These are phyloP conservation scores for Sarcophaga variegata DNA, from an alignment of 2,888 invertebrate genomes.

Conservation along the genomic window DNA sequence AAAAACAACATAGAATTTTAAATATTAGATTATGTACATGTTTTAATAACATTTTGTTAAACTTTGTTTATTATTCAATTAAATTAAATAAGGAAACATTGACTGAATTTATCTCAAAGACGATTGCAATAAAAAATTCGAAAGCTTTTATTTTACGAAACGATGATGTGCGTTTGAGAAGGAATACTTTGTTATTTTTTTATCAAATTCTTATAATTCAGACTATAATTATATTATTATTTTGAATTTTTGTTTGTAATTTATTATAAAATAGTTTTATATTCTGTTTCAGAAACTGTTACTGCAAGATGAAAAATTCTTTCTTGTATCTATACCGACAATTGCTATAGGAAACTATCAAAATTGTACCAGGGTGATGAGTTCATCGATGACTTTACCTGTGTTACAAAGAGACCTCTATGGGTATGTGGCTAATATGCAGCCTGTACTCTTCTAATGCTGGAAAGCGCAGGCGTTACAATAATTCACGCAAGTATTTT, in stretches of 20 bases:
- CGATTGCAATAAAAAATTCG: no score
- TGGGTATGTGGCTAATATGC: slow-evolving; percentile 15
- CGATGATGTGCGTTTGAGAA: slow-evolving; percentile 31
- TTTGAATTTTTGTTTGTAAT: slow-evolving; percentile 26
- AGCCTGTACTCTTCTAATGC: slow-evolving; percentile 53
- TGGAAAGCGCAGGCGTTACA: slow-evolving; percentile 47
- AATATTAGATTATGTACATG: slow-evolving; percentile 49
- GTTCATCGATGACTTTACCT: slow-evolving; percentile 67
- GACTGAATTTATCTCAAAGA: no score
- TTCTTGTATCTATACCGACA: slow-evolving; percentile 72
- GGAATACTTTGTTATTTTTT: slow-evolving; percentile 25
- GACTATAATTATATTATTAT: slow-evolving; percentile 5
- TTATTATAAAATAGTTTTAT: slow-evolving; percentile 24
- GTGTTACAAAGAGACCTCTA: slow-evolving; percentile 71
- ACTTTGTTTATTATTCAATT: slow-evolving; percentile 11
- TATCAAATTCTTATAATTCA: background rate
- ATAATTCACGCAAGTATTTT: slow-evolving; percentile 60
- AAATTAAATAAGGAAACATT: slow-evolving; percentile 2
- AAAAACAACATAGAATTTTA: slow-evolving; percentile 72
- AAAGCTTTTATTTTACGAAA: background rate
- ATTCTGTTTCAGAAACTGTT: slow-evolving; percentile 1
- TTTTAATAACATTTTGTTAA: slow-evolving; percentile 54
- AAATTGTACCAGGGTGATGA: slow-evolving; percentile 58
- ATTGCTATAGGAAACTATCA: slow-evolving; percentile 70
- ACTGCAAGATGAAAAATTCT: slow-evolving; percentile 68